Evolutionary conservation across 2,797 vertebrate species (phyloP), one percentile per base, ranked within the genome.

Genomic region (Euphonia xanthogaster): DNA sequence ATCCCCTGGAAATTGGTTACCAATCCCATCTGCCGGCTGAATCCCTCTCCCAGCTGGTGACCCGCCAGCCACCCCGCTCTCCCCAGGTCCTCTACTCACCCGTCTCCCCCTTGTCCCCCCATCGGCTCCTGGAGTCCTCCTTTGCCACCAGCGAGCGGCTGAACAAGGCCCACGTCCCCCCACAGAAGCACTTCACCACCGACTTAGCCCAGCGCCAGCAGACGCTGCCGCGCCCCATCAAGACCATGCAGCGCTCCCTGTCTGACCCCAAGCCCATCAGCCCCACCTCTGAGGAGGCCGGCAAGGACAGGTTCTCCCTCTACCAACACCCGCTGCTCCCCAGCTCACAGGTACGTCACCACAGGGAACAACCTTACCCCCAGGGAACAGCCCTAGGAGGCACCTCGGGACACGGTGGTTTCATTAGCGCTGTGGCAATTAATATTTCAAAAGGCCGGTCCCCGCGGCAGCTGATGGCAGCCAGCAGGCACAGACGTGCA

Each of bases 231-330:
- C 99, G 99, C 88, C 99, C 99, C 90, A 99, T 99, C 97, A 99
- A 99, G 98, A 99, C 98, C 98, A 98, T 99, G 95, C 99, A 99
- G 94, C 98, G 99, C 83, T 99, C 99, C 84, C 98, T 99, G 98
- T 99, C 99, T 0, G 99, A 99, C 97, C 99, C 99, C 65, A 99
- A 99, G 93, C 99, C 99, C 96, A 99, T 99, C 97, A 99, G 99
- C 97, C 99, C 99, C 89, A 99, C 99, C 5, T 99, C 99, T 18
- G 99, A 99, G 81, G 99, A 99, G 83, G 98, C 99, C 4, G 82
- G 98, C 91, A 99, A 99, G 98, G 98, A 98, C 97, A 99, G 99
- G 90, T 99, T 99, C 97, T 99, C 99, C 72, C 98, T 99, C 91
- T 99, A 99, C 97, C 99, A 99, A 97, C 99, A 99, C 93, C 98